Conservation (phyloP, 2,113 vertebrate species). For the Percina caprodes region DNA sequence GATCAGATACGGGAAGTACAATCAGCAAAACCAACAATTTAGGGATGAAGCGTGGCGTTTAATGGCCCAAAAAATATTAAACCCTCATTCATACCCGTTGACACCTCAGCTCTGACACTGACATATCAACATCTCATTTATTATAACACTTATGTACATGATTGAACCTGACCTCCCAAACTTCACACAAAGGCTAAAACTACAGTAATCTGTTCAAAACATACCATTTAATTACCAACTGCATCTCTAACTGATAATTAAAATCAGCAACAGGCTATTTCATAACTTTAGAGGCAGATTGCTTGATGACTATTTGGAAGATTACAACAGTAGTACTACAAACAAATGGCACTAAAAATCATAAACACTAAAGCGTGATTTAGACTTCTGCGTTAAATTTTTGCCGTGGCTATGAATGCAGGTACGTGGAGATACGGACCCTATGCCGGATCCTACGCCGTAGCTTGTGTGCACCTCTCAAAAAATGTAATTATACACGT, state of each 20-base stretch:
- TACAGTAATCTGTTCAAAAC: conserved; percentile 52
- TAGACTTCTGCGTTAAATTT: too few relatives aligned
- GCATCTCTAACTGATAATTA: conserved; percentile 56
- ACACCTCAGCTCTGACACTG: conserved; percentile 52
- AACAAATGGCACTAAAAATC: conserved; percentile 61
- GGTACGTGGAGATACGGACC: too few relatives aligned
- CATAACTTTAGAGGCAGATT: conserved; percentile 73
- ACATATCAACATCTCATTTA: conserved; percentile 66
- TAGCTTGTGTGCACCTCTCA: too few relatives aligned
- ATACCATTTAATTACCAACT: conserved; percentile 60
- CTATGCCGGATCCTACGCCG: too few relatives aligned
- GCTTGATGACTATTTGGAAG: conserved; percentile 63
- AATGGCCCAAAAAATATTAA: conserved; percentile 67
- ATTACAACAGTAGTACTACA: conserved; percentile 51
- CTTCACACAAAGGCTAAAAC: conserved; percentile 50
- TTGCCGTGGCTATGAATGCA: too few relatives aligned
- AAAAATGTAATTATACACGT: too few relatives aligned
- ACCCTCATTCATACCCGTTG: conserved; percentile 44
- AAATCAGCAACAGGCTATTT: conserved; percentile 68
- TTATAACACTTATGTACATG: conserved; percentile 72
- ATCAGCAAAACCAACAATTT: conserved; percentile 65
- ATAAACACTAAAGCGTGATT: conserved; percentile 7
- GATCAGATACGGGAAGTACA: conserved; percentile 68
- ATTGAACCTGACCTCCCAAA: conserved; percentile 54
- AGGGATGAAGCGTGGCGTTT: conserved; percentile 44